Evolutionary conservation across 2,113 vertebrate species (phyloP).

Genomic region (Neogobius melanostomus): DNA sequence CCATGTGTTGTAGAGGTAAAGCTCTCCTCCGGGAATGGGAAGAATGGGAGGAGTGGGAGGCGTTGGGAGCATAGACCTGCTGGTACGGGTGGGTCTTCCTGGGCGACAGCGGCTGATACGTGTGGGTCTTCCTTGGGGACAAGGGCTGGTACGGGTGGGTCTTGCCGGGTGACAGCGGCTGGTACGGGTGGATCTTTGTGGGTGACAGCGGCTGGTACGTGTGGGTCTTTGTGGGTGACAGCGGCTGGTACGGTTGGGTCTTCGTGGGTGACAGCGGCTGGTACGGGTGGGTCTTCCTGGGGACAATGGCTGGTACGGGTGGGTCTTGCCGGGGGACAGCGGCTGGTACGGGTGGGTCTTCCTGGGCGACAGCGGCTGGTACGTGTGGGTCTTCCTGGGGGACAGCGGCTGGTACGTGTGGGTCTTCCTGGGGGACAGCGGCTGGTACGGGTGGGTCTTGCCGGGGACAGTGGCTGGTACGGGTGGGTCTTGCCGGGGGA

Average conservation of each 20-base stretch:
- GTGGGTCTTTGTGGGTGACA: no score
- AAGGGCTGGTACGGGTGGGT: no score
- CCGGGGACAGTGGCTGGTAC: no score
- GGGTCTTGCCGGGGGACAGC: no score
- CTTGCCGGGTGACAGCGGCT: no score
- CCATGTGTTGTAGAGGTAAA: conserved; percentile 86
- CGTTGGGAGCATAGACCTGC: no score
- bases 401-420: conserved; percentile 85
- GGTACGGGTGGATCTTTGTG: conserved; percentile 48
- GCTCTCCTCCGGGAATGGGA: conserved; percentile 79
- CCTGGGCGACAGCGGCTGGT: no score
- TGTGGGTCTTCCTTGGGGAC: conserved; percentile 84
- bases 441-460: no score
- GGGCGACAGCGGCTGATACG: conserved; percentile 13
- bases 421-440: conserved; percentile 82
- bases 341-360: no score
- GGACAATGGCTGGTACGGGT: not conserved
- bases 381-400: conserved; percentile 76
- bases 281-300: conserved; percentile 93
- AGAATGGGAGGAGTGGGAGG: not conserved
- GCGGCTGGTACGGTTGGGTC: conserved; percentile 71
- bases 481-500: no score
- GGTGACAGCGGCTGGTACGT: conserved; percentile 72
- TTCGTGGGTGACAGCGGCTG: conserved; percentile 79
- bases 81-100: no score